Conservation (phyloP, 2,888 invertebrate genomes). For the Nephrotoma appendiculata region DNA sequence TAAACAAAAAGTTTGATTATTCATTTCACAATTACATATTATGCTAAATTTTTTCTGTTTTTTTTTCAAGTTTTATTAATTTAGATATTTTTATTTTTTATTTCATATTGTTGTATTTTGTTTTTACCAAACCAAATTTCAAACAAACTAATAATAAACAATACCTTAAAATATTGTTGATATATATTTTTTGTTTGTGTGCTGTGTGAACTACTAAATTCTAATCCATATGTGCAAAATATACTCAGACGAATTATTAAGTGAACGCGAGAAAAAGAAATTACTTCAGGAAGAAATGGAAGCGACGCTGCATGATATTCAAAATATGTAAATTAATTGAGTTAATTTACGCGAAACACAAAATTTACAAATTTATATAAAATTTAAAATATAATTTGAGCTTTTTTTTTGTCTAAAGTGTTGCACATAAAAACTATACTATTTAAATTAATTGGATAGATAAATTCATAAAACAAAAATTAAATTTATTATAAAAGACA, state of each 20-base stretch:
- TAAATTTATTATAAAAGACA: background rate
- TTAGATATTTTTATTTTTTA: slow-evolving; percentile 16
- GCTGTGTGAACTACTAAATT: background rate
- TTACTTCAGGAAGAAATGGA: slow-evolving; percentile 97
- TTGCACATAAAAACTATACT: background rate
- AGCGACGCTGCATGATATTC: slow-evolving; percentile 96
- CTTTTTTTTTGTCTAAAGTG: background rate
- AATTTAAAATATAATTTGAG: background rate
- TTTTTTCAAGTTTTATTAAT: background rate
- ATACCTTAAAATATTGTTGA: background rate
- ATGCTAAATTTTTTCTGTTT: slow-evolving; percentile 15
- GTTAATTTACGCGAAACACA: background rate
- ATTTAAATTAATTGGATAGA: background rate
- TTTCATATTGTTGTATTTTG: slow-evolving; percentile 25
- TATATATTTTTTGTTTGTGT: slow-evolving; percentile 5
- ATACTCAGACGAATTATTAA: slow-evolving; percentile 77
- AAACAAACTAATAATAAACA: background rate
- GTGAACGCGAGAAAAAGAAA: slow-evolving; percentile 92
- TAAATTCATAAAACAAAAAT: slow-evolving; percentile 15
- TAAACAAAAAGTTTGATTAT: background rate
- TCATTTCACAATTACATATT: slow-evolving; percentile 8
- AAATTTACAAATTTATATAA: background rate
- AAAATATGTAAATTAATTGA: slow-evolving; percentile 72
- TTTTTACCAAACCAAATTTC: slow-evolving; percentile 6
- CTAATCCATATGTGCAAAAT: slow-evolving; percentile 1